phyloP scores from a whole-genome alignment of 2,113 vertebrate species.

The Spermophilus dauricus region DNA sequence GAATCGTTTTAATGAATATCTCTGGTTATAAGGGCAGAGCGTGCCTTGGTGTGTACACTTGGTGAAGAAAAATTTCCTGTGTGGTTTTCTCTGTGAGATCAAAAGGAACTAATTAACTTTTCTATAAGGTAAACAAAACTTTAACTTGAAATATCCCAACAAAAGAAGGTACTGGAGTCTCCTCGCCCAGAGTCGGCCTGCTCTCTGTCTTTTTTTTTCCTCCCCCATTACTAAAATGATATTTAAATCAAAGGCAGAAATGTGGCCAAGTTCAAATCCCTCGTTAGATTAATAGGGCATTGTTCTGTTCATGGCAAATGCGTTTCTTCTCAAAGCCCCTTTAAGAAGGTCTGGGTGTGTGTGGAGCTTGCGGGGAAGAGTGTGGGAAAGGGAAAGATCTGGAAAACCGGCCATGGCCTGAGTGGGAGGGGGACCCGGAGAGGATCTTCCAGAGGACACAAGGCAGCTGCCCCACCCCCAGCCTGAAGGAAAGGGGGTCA shows the following conservation, averaged over 20 bases:
- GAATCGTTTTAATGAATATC: slow-evolving; percentile 91
- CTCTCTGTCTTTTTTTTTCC: not conserved
- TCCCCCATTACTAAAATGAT: slow-evolving; percentile 74
- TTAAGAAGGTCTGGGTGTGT: slow-evolving; percentile 73
- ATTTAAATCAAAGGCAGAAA: slow-evolving; percentile 83
- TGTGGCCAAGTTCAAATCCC: slow-evolving; percentile 80
- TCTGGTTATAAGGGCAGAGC: slow-evolving; percentile 80
- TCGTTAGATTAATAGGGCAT: slow-evolving; percentile 80
- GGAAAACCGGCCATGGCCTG: not conserved
- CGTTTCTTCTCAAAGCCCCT: slow-evolving; percentile 74
- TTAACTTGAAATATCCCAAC: slow-evolving; percentile 86
- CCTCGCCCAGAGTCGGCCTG: slow-evolving; percentile 27
- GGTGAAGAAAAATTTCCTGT: slow-evolving; percentile 89
- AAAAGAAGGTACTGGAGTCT: slow-evolving; percentile 71
- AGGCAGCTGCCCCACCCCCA: not conserved
- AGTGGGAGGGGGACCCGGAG: slow-evolving; percentile 38
- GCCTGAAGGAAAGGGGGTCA: slow-evolving; percentile 13
- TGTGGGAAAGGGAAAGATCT: slow-evolving; percentile 81
- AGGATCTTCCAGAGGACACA: slow-evolving; percentile 31
- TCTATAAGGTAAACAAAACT: slow-evolving; percentile 89
- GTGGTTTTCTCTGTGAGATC: slow-evolving; percentile 89
- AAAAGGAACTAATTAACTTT: slow-evolving; percentile 92
- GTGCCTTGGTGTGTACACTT: slow-evolving; percentile 82
- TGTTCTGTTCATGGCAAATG: slow-evolving; percentile 80
- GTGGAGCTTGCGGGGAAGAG: slow-evolving; percentile 42